Base-by-base conservation (phyloP, 2,797 vertebrate species). In the Gadopsis bispinosus region DNA sequence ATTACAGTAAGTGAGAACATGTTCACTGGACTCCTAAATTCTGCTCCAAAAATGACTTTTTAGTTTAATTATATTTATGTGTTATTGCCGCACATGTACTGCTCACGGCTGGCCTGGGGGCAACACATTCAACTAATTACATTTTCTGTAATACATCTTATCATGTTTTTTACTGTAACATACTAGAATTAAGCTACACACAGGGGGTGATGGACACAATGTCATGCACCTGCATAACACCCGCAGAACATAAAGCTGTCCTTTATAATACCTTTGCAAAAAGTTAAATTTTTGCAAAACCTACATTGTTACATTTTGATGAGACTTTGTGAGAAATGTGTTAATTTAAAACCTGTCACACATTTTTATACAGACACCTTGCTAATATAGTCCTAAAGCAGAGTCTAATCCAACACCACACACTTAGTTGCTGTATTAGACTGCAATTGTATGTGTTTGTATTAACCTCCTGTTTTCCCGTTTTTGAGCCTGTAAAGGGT, bases 11-110 rank as follows among this genome's bases (percentile, higher is more conserved):
- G 19, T 56, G 5, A 69, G 11, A 63, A 53, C 39, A 16, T 47
- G 14, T 62, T 65, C 12, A 35, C 37, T 17, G 59, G 4, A 48
- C 20, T 53, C 39, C 11, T 54, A 41, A 58, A 29, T 58, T 53
- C 19, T 22, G 17, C 55, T 41, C 64, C 5, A 69, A 59, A 56
- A 47, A 64, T 12, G 0, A 4, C 0, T 1, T 31, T 4, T 37
- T 45, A 10, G 17, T 80, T 75, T 71, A 54, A 67, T 77, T 69
- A 63, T 14, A 69, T 73, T 78, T 79, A 35, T 58, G 64, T 56
- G 50, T 69, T 58, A 77, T 45, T 51, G 45, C 35, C 69, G 67
- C 22, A 59, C 47, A 41, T 69, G 60, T 41, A 56, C 33, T 55
- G 63, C 10, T 71, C 19, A 48, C 26, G 62, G 9, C 64, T 33